phyloP scores from a whole-genome alignment of 2,797 vertebrate genomes.

The Chaetophractus vellerosus region DNA sequence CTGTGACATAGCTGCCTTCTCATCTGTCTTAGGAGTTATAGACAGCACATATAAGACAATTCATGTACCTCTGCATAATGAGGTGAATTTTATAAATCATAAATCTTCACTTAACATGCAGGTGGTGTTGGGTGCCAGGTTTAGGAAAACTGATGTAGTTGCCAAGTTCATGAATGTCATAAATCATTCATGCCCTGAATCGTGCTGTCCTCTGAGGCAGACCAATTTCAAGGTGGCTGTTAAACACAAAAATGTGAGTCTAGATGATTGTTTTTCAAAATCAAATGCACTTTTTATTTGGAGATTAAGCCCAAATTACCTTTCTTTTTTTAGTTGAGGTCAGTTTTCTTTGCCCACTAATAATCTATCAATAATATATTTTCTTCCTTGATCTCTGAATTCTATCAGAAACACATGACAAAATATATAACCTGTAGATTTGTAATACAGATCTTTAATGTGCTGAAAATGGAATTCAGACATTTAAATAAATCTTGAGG shows the following conservation, averaged over 20 bases:
- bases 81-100: constrained; percentile 90
- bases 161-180: constrained; percentile 90
- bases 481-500: constrained; percentile 85
- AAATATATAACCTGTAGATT: constrained; percentile 84
- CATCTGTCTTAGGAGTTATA: constrained; percentile 89
- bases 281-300: constrained; percentile 79
- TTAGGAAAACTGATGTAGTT: constrained; percentile 90
- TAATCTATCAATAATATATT: constrained; percentile 43
- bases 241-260: constrained; percentile 88
- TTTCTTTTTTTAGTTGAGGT: constrained; percentile 70
- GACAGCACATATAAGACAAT: constrained; percentile 90
- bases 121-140: constrained; percentile 89
- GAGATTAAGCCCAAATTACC: constrained; percentile 76
- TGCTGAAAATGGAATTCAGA: constrained; percentile 83
- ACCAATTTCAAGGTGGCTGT: constrained; percentile 91
- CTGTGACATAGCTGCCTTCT: constrained; percentile 88
- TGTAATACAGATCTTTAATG: constrained; percentile 82
- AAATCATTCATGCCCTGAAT: constrained; percentile 90
- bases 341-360: constrained; percentile 69
- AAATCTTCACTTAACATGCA: constrained; percentile 91
- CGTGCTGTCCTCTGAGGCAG: constrained; percentile 88
- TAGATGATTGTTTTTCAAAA: constrained; percentile 89
- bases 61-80: constrained; percentile 90
- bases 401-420: constrained; percentile 86
- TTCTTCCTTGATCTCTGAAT: constrained; percentile 82